Evolutionary conservation across 2,797 vertebrate genomes (phyloP), one percentile per base, ranked within the genome.

Genomic region (Leucoraja ocellata): DNA sequence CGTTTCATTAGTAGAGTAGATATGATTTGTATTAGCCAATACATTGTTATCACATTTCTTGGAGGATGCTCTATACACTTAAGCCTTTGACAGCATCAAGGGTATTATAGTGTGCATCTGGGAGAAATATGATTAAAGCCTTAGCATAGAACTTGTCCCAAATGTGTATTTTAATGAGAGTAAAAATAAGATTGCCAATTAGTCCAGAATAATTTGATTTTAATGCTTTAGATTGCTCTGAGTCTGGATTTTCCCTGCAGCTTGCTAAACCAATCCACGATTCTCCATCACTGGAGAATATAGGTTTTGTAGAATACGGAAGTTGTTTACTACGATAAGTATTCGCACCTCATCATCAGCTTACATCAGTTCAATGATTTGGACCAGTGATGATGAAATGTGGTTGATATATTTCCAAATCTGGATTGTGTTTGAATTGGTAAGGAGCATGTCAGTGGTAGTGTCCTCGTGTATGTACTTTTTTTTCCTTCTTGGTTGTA

Each of bases 161-260:
- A 92, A n/a, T 74, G 71, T 76, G 39, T 76, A 76, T 54, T 76
- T 54, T 92, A 92, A 74, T 76, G 73, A 92, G 90, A 39, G 90
- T 54, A 76, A 39, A 92, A 76, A 21, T 92, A 71, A 74, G 90
- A 92, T 54, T 92, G 90, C 39, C 90, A 92, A 92, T 92, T 92
- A 92, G 90, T 76, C 68, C 90, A 74, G 90, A 92, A 92, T 92
- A 92, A 92, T 92, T 92, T 54, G 90, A 76, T 76, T 76, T 92
- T 92, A 92, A 92, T 92, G 39, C 36, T 76, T 92, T 76, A 76
- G 90, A 73, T 76, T 92, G 71, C 25, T 74, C 23, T 92, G 90
- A 76, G 73, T 16, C 39, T 39, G 54, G 39, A 39, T 92, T 76
- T 76, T 28, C 90, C 90, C 90, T 92, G 90, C 90, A 92, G 90